Conservation (phyloP, 2,888 invertebrate species). For the Eupithecia pulchellata region DNA sequence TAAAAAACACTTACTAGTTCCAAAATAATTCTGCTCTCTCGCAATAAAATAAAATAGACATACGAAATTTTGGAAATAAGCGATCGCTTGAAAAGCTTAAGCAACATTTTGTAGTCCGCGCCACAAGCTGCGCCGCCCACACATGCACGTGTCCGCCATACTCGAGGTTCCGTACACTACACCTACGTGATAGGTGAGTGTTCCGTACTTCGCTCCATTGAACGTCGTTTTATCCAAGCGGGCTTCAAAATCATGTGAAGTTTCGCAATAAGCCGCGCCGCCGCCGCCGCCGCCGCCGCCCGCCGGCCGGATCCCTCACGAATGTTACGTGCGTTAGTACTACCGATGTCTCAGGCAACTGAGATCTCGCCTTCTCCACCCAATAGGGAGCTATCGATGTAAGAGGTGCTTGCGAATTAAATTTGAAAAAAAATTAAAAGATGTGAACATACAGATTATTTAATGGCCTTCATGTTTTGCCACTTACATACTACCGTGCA, state of each 20-base stretch:
- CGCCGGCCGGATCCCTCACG: background rate
- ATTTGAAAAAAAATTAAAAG: no score
- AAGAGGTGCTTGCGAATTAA: background rate
- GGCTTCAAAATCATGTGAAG: background rate
- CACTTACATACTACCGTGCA: no score
- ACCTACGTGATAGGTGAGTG: background rate
- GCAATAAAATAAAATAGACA: no score
- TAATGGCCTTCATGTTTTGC: no score
- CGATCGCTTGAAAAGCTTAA: no score
- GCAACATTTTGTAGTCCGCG: no score
- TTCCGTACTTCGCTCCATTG: background rate
- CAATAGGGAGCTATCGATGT: background rate
- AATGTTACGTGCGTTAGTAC: background rate
- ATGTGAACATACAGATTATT: no score
- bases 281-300: no score
- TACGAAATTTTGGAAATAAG: background rate
- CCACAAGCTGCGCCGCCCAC: background rate
- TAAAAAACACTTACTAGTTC: no score
- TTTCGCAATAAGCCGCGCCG: constrained; percentile 1
- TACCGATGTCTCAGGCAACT: background rate
- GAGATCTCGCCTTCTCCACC: background rate
- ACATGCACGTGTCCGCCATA: background rate
- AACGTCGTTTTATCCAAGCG: background rate
- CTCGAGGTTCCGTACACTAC: background rate
- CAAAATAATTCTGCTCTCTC: no score